Evolutionary conservation across 2,797 vertebrate species (phyloP).

Genomic region (Sebastes diaconus): DNA sequence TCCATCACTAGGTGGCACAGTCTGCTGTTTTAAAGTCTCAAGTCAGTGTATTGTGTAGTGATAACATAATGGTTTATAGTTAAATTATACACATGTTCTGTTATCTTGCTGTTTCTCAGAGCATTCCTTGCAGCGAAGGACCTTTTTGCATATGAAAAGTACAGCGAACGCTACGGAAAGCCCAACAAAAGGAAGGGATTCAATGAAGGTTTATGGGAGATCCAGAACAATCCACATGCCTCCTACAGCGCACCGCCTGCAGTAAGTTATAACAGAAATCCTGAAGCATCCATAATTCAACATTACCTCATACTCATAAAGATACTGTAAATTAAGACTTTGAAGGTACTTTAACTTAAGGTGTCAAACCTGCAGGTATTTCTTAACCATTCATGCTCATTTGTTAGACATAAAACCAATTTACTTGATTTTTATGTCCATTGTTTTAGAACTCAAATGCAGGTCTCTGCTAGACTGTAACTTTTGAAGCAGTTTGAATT

Average conservation of each 20-base stretch:
- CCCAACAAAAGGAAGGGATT: conserved; percentile 99
- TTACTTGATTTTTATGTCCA: neutral
- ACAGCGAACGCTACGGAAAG: conserved; percentile 94
- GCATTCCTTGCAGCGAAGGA: conserved; percentile 97
- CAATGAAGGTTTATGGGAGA: conserved; percentile 99
- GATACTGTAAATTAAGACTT: neutral
- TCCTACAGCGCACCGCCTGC: conserved; percentile 91
- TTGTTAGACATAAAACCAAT: neutral
- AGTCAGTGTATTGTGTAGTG: neutral
- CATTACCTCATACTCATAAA: neutral
- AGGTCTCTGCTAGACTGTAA: neutral
- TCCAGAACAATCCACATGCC: conserved; percentile 97
- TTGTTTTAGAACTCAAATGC: neutral
- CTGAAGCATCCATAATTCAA: neutral
- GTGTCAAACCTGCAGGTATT: neutral
- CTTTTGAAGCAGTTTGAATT: neutral
- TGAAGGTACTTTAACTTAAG: neutral
- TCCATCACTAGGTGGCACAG: conserved; percentile 65
- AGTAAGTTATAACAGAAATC: conserved; percentile 82
- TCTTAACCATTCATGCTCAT: neutral
- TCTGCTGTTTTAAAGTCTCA: neutral
- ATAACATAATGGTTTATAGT: neutral
- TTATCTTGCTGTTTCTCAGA: conserved; percentile 68
- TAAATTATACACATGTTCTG: neutral
- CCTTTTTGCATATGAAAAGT: conserved; percentile 95